Percentiles rank a stretch among this genome's conserved stretches.
These are phyloP conservation scores for Aphrophora alni DNA, from an alignment of 2,888 invertebrate species.

Conservation along the genomic window DNA sequence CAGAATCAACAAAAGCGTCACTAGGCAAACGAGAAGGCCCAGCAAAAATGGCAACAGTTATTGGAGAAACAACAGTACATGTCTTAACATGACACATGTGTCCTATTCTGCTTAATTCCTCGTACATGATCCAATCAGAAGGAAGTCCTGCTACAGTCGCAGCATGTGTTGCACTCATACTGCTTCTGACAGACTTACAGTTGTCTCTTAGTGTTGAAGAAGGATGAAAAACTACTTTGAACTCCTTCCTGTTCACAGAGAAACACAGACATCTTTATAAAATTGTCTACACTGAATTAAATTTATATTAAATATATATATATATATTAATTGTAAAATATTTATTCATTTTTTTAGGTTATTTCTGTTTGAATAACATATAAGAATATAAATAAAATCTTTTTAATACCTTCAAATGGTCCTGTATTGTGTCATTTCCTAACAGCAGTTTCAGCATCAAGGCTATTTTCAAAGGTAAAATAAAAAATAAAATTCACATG, in stretches of 20 bases:
- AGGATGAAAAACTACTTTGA: slow-evolving; percentile 67
- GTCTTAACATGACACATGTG: slow-evolving; percentile 75
- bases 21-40: slow-evolving; percentile 70
- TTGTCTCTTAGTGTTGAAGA: slow-evolving; percentile 64
- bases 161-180: slow-evolving; percentile 55
- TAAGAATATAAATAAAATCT: too few relatives aligned
- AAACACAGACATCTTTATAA: too few relatives aligned
- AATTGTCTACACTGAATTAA: too few relatives aligned
- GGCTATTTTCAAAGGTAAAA: too few relatives aligned
- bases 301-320: too few relatives aligned
- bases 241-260: slow-evolving; percentile 63
- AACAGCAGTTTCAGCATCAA: too few relatives aligned
- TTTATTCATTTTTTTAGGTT: too few relatives aligned
- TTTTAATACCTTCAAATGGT: too few relatives aligned
- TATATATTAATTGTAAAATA: too few relatives aligned
- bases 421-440: too few relatives aligned
- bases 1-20: slow-evolving; percentile 55
- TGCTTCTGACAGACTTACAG: slow-evolving; percentile 46
- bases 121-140: slow-evolving; percentile 86
- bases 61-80: slow-evolving; percentile 80
- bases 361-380: too few relatives aligned
- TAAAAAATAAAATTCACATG: too few relatives aligned
- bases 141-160: slow-evolving; percentile 62
- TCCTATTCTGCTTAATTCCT: slow-evolving; percentile 79
- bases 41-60: slow-evolving; percentile 80